Evolutionary conservation across 1,140 invertebrate species (phyloP).

Genomic region (Leptinotarsa defecta): DNA sequence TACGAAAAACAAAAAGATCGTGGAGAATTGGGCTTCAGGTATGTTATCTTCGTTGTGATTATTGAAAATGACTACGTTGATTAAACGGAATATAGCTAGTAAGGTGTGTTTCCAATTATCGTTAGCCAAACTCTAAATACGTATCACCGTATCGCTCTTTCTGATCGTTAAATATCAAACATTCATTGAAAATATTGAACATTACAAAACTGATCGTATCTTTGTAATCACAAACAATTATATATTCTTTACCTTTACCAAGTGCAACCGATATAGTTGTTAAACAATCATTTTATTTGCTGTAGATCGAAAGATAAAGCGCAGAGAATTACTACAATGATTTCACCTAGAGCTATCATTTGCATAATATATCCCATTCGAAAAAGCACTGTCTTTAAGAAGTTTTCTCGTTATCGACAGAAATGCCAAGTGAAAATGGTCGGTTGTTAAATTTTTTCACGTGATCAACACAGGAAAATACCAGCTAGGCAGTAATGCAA

Average conservation of each 20-base stretch:
- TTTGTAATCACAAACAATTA: slow-evolving; percentile 11
- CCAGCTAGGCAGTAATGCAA: too few relatives aligned
- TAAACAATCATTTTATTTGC: slow-evolving; percentile 19
- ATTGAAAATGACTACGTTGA: too few relatives aligned
- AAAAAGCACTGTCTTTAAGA: slow-evolving; percentile 11
- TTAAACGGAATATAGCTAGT: background rate
- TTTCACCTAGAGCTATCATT: slow-evolving; percentile 17
- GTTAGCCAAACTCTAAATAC: background rate
- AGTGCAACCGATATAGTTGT: slow-evolving; percentile 19
- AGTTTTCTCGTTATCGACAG: slow-evolving; percentile 13
- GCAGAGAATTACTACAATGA: slow-evolving; percentile 9
- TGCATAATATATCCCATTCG: slow-evolving; percentile 12
- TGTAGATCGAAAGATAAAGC: slow-evolving; percentile 13
- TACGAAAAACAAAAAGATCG: too few relatives aligned
- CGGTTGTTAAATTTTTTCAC: background rate
- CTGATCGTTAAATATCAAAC: background rate
- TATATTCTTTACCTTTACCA: background rate
- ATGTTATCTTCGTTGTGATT: too few relatives aligned
- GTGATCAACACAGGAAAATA: background rate
- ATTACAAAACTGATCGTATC: slow-evolving; percentile 9
- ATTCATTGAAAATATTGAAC: background rate
- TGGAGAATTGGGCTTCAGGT: too few relatives aligned
- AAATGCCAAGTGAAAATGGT: slow-evolving; percentile 13
- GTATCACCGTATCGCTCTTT: background rate
- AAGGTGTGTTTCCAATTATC: background rate